Evolutionary conservation across 2,888 invertebrate genomes (phyloP), one percentile per base, ranked within the genome.

Genomic region (Taenaris catops): DNA sequence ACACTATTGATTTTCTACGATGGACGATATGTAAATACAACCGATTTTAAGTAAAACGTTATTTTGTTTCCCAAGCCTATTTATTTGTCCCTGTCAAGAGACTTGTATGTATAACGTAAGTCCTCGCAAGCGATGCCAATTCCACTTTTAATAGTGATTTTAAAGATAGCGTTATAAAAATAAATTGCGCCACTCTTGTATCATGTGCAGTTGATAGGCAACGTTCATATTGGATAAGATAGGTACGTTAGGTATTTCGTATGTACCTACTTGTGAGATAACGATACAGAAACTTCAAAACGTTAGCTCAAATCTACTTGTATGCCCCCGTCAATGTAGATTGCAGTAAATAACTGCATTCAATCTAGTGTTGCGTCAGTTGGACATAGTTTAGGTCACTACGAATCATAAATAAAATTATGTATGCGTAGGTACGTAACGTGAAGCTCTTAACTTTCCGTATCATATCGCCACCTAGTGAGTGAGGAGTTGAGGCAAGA

Each of bases 11-110:
- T 86, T 84, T 84, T 84, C 81, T 84, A 84, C 81, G 71, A 79
- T 74, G 83, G 83, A 83, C 83, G 79, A 81, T 80, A 79, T 86
- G 86, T 86, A 86, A 86, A 86, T 86, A 86, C 86, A 86, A 86
- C 84, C 84, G 83, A 84, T 84, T 81, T 78, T 80, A 81, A 84
- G 84, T 84, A 86, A 84, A 84, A 83, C 63, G 76, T 79, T 83
- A 80, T 81, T 83, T 84, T 83, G 80, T 86, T 83, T 84, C 34
- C 68, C 57, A 68, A 63, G 73, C 75, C 78, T 76, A 73, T 81
- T 84, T 80, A 80, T 81, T 83, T 79, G 67, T 62, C 67, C 70
- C 62, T 37, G 28, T 26, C 31, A 34, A 35, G 29, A 35, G 35
- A 34, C 43, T 42, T 41, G 34, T 44, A 35, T 39, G 38, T 25